These are phyloP conservation scores for Arnoldichthys spilopterus DNA, from an alignment of 2,797 vertebrate species.

Conservation along the genomic window DNA sequence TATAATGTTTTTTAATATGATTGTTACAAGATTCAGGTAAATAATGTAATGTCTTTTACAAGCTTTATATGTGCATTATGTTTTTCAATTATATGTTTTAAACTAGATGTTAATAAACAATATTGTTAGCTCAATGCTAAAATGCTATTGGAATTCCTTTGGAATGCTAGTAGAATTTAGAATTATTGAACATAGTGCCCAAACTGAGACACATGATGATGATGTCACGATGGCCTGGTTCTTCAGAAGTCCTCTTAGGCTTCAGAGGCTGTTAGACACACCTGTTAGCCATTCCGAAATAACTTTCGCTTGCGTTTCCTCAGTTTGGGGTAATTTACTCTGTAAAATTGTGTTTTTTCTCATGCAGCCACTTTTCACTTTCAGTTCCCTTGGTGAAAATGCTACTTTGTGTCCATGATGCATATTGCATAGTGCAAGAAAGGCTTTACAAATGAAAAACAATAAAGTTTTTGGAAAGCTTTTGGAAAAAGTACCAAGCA, in stretches of 20 bases:
- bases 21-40: too few species aligned
- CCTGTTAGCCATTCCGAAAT: slow-evolving; percentile 16
- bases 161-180: too few species aligned
- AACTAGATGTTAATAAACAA: too few species aligned
- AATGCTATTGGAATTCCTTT: too few species aligned
- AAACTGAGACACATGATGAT: background rate
- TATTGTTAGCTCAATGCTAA: too few species aligned
- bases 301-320: too few species aligned
- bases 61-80: too few species aligned
- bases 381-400: background rate
- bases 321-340: background rate
- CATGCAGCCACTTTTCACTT: background rate
- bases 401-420: background rate
- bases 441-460: background rate
- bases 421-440: background rate
- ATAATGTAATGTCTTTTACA: too few species aligned
- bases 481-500: background rate
- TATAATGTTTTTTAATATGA: too few species aligned
- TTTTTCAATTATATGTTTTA: too few species aligned
- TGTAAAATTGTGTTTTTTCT: background rate
- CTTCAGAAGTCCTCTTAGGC: background rate
- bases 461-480: background rate
- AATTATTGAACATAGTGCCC: too few species aligned
- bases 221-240: slow-evolving; percentile 5
- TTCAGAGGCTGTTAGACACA: background rate